phyloP scores from a whole-genome alignment of 2,888 invertebrate genomes.

The Dilophus febrilis region DNA sequence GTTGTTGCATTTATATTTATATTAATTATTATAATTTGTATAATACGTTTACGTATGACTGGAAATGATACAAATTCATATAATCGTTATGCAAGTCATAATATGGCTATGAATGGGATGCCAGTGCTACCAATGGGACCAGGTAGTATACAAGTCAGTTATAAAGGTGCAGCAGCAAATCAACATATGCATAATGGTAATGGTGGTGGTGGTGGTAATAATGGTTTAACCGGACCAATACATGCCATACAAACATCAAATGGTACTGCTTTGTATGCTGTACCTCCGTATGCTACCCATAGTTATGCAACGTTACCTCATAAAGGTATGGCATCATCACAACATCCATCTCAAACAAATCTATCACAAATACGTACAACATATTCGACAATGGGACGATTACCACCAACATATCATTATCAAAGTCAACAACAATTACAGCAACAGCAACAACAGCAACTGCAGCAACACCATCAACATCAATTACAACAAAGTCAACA shows the following conservation, averaged over 20 bases:
- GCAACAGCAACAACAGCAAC: constrained; percentile 21
- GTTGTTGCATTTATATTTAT: constrained; percentile 83
- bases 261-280: constrained; percentile 34
- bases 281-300: constrained; percentile 44
- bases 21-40: constrained; percentile 74
- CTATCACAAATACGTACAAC: constrained; percentile 30
- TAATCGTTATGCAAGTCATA: constrained; percentile 47
- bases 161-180: constrained; percentile 27
- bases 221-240: no score
- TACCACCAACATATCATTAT: constrained; percentile 37
- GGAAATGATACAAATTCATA: constrained; percentile 21
- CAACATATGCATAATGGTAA: constrained; percentile 20
- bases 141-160: constrained; percentile 37
- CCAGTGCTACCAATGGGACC: constrained; percentile 34
- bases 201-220: no score
- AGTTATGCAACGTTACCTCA: constrained; percentile 47
- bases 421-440: constrained; percentile 19
- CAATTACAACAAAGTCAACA: constrained; percentile 8
- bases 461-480: constrained; percentile 12
- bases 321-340: constrained; percentile 35
- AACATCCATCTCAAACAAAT: constrained; percentile 21
- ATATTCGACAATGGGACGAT: constrained; percentile 44
- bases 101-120: constrained; percentile 38
- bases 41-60: constrained; percentile 58
- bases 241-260: no score